Conservation (phyloP, 2,113 vertebrate species). For the Malurus cyaneus region DNA sequence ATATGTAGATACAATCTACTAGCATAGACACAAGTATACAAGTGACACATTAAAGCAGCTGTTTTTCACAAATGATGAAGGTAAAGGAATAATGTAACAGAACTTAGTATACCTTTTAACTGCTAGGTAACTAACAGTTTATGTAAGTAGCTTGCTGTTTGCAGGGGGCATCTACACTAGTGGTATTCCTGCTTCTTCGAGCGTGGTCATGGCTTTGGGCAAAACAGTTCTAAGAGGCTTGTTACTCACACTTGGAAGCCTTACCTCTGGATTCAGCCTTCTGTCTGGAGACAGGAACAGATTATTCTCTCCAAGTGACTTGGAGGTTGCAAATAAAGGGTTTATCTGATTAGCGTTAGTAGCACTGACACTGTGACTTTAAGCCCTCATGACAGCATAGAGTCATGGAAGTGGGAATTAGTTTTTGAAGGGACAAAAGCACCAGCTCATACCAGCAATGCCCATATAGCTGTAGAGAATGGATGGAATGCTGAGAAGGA, state of each 20-base stretch:
- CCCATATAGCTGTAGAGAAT: background rate
- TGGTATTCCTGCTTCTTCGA: background rate
- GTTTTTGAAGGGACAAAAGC: background rate
- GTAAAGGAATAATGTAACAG: background rate
- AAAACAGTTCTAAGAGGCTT: background rate
- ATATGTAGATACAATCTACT: background rate
- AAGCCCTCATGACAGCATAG: background rate
- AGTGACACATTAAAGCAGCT: background rate
- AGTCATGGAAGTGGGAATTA: background rate
- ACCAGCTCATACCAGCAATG: background rate
- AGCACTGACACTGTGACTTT: background rate
- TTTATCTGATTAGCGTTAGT: background rate
- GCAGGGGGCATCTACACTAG: background rate
- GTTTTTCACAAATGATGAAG: background rate
- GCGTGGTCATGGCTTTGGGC: background rate
- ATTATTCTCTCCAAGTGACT: background rate
- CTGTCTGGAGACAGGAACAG: background rate
- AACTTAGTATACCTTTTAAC: background rate
- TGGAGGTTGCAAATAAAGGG: background rate
- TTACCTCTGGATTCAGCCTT: background rate
- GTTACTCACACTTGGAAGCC: background rate
- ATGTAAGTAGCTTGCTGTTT: background rate
- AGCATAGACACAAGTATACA: background rate
- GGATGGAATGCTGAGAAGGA: background rate
- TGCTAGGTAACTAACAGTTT: background rate